Evolutionary conservation across 53 echinoderm and acorn worm genomes (phyloP).

Genomic region (Zoroaster sp.): DNA sequence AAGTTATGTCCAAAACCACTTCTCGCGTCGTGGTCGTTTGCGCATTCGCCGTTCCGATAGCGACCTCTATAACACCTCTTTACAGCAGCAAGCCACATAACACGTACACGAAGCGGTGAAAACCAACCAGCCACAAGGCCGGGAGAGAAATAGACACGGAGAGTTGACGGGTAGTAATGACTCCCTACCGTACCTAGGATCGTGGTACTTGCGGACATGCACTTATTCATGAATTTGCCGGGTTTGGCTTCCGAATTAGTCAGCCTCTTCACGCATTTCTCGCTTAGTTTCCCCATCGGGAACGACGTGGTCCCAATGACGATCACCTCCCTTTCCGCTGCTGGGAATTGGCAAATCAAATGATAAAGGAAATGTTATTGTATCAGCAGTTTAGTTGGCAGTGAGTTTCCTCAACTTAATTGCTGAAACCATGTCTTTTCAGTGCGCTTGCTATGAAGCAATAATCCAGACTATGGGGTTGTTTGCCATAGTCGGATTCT

Average conservation of each 20-base stretch:
- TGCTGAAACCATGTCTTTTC: too few species aligned
- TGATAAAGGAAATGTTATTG: not conserved
- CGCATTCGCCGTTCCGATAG: not conserved
- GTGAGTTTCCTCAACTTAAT: too few species aligned
- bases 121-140: not conserved
- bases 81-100: not conserved
- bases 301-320: conserved; percentile 23
- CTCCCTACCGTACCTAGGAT: conserved; percentile 21
- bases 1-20: too few species aligned
- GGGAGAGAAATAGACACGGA: not conserved
- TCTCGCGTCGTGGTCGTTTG: too few species aligned
- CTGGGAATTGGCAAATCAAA: not conserved
- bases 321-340: not conserved
- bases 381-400: too few species aligned
- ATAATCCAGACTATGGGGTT: too few species aligned
- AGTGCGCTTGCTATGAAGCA: too few species aligned
- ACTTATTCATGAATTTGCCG: conserved; percentile 3
- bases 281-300: not conserved
- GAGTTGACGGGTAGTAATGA: not conserved
- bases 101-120: not conserved
- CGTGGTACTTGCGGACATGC: not conserved
- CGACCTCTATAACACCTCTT: conserved; percentile 29
- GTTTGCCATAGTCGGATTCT: too few species aligned
- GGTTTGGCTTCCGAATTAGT: not conserved
- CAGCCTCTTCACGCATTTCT: not conserved